A percentile compares a stretch with the other conserved stretches of the same genome.
Conservation (phyloP, 2,797 vertebrate species). For the Lagothrix lagotricha region DNA sequence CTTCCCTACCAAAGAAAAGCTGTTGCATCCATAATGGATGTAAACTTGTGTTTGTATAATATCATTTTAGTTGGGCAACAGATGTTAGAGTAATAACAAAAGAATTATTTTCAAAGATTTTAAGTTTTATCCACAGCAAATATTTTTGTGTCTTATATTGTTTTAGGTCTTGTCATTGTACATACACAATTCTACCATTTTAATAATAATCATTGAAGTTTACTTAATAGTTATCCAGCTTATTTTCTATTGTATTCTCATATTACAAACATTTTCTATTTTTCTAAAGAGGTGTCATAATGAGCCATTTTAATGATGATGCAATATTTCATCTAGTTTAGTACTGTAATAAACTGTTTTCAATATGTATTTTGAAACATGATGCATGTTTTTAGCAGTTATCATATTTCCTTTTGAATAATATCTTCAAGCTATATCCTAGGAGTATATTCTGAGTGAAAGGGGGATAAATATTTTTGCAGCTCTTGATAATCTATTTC, state of each 20-base stretch:
- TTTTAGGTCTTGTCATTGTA: neutral
- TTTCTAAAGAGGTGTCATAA: neutral
- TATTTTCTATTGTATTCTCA: neutral
- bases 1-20: neutral
- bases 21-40: neutral
- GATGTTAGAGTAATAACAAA: neutral
- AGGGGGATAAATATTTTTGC: neutral
- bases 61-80: neutral
- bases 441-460: slow-evolving; percentile 31
- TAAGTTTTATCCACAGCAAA: neutral
- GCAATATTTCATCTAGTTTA: neutral
- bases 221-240: slow-evolving; percentile 21
- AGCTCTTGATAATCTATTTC: neutral
- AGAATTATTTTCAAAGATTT: neutral
- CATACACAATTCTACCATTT: neutral
- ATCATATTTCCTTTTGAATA: slow-evolving; percentile 18
- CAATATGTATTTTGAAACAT: slow-evolving; percentile 6
- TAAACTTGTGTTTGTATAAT: neutral
- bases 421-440: neutral
- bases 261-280: neutral
- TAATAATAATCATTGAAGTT: neutral
- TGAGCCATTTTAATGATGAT: neutral
- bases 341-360: neutral
- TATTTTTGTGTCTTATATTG: neutral
- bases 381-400: neutral